Conservation (phyloP, 1,140 invertebrate genomes). For the Campoletis sonorensis region DNA sequence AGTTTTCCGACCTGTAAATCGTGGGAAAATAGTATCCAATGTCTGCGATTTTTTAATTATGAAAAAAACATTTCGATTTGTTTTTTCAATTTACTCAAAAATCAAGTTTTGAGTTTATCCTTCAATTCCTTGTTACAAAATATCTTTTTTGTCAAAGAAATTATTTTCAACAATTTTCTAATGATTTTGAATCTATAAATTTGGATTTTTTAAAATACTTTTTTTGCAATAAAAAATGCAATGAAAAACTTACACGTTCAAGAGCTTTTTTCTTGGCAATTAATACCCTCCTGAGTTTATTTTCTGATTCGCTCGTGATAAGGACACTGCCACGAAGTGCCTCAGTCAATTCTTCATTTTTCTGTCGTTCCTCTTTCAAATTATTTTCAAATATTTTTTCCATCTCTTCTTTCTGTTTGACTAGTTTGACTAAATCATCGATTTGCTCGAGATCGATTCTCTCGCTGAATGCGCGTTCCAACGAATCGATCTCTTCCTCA, state of each 20-base stretch:
- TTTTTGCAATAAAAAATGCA: slow-evolving; percentile 20
- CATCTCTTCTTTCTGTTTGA: slow-evolving; percentile 66
- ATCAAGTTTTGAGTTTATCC: neutral
- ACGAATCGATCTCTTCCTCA: slow-evolving; percentile 66
- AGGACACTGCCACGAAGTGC: slow-evolving; percentile 81
- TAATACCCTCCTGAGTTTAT: slow-evolving; percentile 80
- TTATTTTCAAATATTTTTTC: slow-evolving; percentile 59
- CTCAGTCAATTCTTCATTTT: slow-evolving; percentile 65
- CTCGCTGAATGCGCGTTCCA: slow-evolving; percentile 67
- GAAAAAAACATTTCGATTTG: too few species aligned
- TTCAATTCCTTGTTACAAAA: neutral
- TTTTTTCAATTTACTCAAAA: too few species aligned
- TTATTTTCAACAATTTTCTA: too few species aligned
- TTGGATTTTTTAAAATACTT: neutral
- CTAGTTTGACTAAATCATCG: slow-evolving; percentile 64
- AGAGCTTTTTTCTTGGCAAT: slow-evolving; percentile 79
- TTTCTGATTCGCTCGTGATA: slow-evolving; percentile 81
- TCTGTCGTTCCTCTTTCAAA: slow-evolving; percentile 55
- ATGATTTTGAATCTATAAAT: too few species aligned
- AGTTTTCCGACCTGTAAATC: slow-evolving; percentile 83
- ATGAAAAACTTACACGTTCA: slow-evolving; percentile 78
- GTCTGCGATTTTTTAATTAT: neutral
- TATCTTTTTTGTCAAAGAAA: too few species aligned
- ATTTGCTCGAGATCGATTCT: slow-evolving; percentile 69
- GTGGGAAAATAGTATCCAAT: too few species aligned